Base-by-base conservation (phyloP, 1,140 invertebrate species). In the Formica selysi region DNA sequence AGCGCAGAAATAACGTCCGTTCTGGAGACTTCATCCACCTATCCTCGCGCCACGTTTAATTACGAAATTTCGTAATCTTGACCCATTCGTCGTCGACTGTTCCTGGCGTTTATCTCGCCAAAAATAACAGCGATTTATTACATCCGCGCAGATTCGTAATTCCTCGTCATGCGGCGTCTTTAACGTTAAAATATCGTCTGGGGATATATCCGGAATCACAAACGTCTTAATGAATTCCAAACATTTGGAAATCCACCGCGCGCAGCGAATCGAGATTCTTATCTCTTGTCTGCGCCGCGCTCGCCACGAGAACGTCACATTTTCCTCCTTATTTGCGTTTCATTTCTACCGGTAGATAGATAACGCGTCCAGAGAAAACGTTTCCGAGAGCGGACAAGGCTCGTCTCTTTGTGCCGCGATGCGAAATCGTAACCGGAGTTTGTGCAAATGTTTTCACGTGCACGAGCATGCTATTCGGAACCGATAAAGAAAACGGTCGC, bases 41-140 rank as follows among this genome's bases (percentile, higher is more conserved):
- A 76, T 89, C 19, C 74, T 86, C 54, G 61, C 44, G 16, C 32
- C 8, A 29, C 67, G 68, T 78, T 90, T 90, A 90, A 90, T 90
- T 90, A 90, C 86, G 59, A 87, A 83, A 87, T 90, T 90, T 73
- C 57, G 62, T 90, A 87, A 90, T 90, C 89, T 90, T 57, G 86
- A 16, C 38, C 74, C 85, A 86, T 87, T 76, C 64, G 59, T 87
- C 74, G 80, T 36, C 22, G 41, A 68, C 70, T 79, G 76, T 84
- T 84, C 26, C 13, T 11, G 59, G 76, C 19, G 48, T 48, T 1
- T 70, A 70, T 70, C 78, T 80, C 8, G 48, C 57, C 81, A 61
- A 81, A 85, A 89, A 89, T 89, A 89, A 86, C 44, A 48, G 71
- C 71, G 38, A 81, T 44, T 61, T 68, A 19, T 64, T 74, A 64